phyloP scores from a whole-genome alignment of 2,797 vertebrate species.

The Microctenopoma lineatum region DNA sequence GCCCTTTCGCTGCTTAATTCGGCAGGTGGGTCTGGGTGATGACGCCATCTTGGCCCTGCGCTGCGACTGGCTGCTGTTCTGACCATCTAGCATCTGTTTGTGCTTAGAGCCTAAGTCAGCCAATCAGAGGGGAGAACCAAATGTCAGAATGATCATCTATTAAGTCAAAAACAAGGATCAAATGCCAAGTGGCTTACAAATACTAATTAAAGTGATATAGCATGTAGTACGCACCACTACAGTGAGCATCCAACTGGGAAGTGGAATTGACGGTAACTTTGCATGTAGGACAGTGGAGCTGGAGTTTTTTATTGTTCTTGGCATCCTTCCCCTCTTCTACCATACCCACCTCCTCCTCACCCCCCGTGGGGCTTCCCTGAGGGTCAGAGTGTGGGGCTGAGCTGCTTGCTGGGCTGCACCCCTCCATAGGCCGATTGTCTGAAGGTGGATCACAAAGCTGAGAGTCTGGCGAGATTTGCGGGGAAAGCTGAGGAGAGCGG shows the following conservation, averaged over 20 bases:
- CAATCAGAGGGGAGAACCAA: conserved; percentile 18
- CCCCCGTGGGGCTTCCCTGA: conserved; percentile 57
- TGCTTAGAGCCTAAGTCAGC: conserved; percentile 90
- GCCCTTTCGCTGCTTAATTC: conserved; percentile 85
- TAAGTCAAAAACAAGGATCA: background rate
- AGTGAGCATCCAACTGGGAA: conserved; percentile 95
- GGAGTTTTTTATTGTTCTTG: conserved; percentile 81
- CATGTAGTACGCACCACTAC: conserved; percentile 63
- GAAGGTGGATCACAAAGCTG: conserved; percentile 76
- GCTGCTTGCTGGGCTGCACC: conserved; percentile 23
- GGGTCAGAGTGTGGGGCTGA: conserved; percentile 35
- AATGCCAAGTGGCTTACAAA: background rate
- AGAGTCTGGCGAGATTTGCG: conserved; percentile 69
- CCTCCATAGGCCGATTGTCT: conserved; percentile 54
- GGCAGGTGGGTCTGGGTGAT: conserved; percentile 79
- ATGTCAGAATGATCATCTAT: conserved; percentile 5
- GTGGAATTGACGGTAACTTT: conserved; percentile 97
- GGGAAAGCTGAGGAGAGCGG: conserved; percentile 55
- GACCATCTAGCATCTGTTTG: conserved; percentile 95
- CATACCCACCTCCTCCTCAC: conserved; percentile 51
- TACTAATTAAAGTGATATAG: background rate
- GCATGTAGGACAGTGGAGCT: conserved; percentile 93
- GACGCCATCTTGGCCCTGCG: conserved; percentile 86
- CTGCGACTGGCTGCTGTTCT: conserved; percentile 81
- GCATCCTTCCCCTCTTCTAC: conserved; percentile 68